These are phyloP conservation scores for Phaethornis superciliosus DNA, from an alignment of 2,113 vertebrate genomes.

Conservation along the genomic window DNA sequence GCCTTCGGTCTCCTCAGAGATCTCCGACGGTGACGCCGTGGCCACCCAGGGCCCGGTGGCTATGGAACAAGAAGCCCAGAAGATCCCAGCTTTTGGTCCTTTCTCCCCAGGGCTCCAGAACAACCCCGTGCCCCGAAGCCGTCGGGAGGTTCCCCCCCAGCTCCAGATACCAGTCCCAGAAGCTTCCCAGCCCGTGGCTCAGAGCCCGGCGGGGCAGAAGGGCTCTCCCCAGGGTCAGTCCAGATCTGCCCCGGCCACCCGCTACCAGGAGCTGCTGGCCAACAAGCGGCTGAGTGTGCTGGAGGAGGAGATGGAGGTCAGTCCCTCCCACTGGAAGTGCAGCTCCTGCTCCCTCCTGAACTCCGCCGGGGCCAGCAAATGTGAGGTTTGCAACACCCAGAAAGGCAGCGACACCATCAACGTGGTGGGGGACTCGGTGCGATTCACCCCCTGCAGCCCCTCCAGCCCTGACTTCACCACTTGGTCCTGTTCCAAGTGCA, in stretches of 20 bases:
- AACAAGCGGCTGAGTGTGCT: slow-evolving; percentile 88
- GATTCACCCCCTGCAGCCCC: slow-evolving; percentile 90
- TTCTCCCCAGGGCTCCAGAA: slow-evolving; percentile 90
- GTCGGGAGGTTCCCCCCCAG: slow-evolving; percentile 92
- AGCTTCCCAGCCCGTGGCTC: slow-evolving; percentile 60
- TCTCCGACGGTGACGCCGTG: slow-evolving; percentile 76
- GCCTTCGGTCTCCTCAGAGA: slow-evolving; percentile 72
- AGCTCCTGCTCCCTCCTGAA: slow-evolving; percentile 79
- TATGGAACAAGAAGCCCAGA: slow-evolving; percentile 72
- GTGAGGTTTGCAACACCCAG: slow-evolving; percentile 80
- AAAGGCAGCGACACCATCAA: slow-evolving; percentile 85
- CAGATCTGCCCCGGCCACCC: slow-evolving; percentile 45
- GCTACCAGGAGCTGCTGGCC: slow-evolving; percentile 79
- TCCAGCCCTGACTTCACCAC: slow-evolving; percentile 95
- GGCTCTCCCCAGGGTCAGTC: slow-evolving; percentile 74
- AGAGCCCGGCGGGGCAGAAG: slow-evolving; percentile 63
- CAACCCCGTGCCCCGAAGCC: slow-evolving; percentile 92
- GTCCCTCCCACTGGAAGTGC: slow-evolving; percentile 82
- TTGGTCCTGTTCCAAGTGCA: slow-evolving; percentile 95
- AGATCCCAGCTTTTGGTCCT: slow-evolving; percentile 75
- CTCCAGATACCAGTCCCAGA: slow-evolving; percentile 78
- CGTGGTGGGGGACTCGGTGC: slow-evolving; percentile 86
- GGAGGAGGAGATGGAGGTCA: slow-evolving; percentile 84
- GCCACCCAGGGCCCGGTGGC: slow-evolving; percentile 70
- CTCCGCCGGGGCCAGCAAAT: slow-evolving; percentile 53